Percentiles rank a stretch among this genome's conserved stretches.
Conservation (phyloP, 2,888 invertebrate genomes). For the Pseudococcus viburni region DNA sequence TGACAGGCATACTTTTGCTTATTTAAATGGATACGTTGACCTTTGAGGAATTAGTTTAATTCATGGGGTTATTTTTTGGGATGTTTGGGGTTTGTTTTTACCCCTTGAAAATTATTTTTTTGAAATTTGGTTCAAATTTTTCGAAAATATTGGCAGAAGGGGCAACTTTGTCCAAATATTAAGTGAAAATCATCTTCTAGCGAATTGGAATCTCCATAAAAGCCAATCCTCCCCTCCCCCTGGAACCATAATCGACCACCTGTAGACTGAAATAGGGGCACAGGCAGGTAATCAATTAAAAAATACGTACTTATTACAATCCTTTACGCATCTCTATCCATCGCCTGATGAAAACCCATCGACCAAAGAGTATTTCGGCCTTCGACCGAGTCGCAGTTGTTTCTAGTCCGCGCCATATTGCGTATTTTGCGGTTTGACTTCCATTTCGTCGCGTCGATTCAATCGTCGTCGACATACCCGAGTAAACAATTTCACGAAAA, state of each 20-base stretch:
- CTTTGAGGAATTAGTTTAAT: not conserved
- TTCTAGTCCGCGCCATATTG: slow-evolving; percentile 41
- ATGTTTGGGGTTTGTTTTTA: no score
- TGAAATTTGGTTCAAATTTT: no score
- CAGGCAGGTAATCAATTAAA: not conserved
- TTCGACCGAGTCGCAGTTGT: not conserved
- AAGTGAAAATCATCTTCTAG: no score
- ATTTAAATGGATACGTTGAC: not conserved
- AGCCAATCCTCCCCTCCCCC: no score
- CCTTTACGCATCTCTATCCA: not conserved
- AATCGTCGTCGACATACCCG: slow-evolving; percentile 40
- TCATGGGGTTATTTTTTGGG: not conserved
- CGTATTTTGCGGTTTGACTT: slow-evolving; percentile 33
- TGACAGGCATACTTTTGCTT: not conserved
- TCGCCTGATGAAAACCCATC: not conserved
- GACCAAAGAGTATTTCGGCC: not conserved
- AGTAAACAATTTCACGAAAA: slow-evolving; percentile 42
- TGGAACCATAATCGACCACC: not conserved
- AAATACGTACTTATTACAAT: not conserved
- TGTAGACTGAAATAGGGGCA: not conserved
- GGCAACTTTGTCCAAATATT: no score
- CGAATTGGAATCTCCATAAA: no score
- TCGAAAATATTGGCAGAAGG: no score
- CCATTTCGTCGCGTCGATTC: not conserved
- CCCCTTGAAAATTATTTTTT: no score